These are phyloP conservation scores for Zoanthus sansibaricus DNA, from an alignment of 92 coral and sea anemone species.

Conservation along the genomic window DNA sequence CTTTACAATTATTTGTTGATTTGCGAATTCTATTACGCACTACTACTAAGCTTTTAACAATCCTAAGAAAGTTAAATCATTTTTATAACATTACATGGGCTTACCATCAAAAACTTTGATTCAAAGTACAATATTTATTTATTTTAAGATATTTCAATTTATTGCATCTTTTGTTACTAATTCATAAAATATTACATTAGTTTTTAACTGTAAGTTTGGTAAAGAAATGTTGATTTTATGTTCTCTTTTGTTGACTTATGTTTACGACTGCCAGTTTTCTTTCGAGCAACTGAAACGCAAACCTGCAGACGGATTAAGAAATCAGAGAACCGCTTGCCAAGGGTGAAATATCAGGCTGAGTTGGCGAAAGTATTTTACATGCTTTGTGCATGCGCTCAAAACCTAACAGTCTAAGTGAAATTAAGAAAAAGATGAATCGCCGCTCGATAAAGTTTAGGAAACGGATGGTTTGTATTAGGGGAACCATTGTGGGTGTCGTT, in stretches of 20 bases:
- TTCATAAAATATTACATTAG: not conserved
- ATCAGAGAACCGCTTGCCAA: not conserved
- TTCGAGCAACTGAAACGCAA: conserved; percentile 56
- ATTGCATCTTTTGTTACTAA: too few species aligned
- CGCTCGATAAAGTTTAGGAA: not conserved
- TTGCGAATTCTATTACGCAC: too few species aligned
- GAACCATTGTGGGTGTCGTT: not conserved
- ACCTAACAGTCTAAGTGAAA: not conserved
- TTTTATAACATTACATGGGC: too few species aligned
- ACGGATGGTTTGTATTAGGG: conserved; percentile 36
- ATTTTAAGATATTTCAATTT: not conserved
- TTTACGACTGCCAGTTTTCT: conserved; percentile 29
- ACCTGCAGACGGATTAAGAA: conserved; percentile 55
- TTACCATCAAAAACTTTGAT: too few species aligned
- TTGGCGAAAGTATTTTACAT: conserved; percentile 6
- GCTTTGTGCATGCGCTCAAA: not conserved
- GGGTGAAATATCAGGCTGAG: conserved; percentile 20
- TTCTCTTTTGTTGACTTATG: conserved; percentile 19
- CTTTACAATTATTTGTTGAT: too few species aligned
- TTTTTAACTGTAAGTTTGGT: conserved; percentile 25
- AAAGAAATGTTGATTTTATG: too few species aligned
- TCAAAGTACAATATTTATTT: too few species aligned
- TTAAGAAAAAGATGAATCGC: not conserved
- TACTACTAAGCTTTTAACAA: too few species aligned
- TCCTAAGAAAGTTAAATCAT: too few species aligned